Base-by-base conservation (phyloP, 2,888 invertebrate species). In the Anticlea derivata region DNA sequence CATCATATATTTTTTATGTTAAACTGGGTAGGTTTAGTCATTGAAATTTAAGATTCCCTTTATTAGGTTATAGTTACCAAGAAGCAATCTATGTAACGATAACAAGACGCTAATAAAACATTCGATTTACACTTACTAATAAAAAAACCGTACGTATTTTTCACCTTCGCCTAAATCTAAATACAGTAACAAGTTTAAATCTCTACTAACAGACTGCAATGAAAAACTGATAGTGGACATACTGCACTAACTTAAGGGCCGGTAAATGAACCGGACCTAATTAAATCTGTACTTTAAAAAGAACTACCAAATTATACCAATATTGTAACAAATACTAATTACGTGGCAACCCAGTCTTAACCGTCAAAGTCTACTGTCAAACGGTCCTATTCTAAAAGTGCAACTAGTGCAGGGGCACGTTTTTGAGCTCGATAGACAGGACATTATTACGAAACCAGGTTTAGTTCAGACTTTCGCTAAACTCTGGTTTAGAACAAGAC, bases 301-400 rank as follows among this genome's bases (percentile, higher is more conserved):
- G 33, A 52, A 39, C 62, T 60, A 58, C 60, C 52, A 56, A 56
- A 33, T 39, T 26, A 33, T 47, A 46, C 46, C 38, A 46, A 43
- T 38, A 50, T 27, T 48, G 58, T 57, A 60, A 44, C 34, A 52
- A 51, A 33, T 49, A 55, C 50, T 34, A 33, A 39, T 37, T 40
- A 50, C 39, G 47, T 55, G 53, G 64, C 61, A 66, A 58, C 60
- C 57, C 63, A 60, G 64, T 55, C 57, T 59, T 39, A 51, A 52
- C 39, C 52, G 46, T 51, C 52, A 50, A 58, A 54, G 41, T 35
- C 34, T 11, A 45, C 8, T 48, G 40, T 41, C 34, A 41, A 49
- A 41, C 39, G 35, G 40, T 39, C 46, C 43, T 58, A 51, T 53
- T 55, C 57, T 58, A 48, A 27, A 29, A 11, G 43, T 47, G 40